Percentiles rank a stretch among this genome's conserved stretches.
These are phyloP conservation scores for Bucorvus abyssinicus DNA, from an alignment of 2,797 vertebrate species.

Conservation along the genomic window DNA sequence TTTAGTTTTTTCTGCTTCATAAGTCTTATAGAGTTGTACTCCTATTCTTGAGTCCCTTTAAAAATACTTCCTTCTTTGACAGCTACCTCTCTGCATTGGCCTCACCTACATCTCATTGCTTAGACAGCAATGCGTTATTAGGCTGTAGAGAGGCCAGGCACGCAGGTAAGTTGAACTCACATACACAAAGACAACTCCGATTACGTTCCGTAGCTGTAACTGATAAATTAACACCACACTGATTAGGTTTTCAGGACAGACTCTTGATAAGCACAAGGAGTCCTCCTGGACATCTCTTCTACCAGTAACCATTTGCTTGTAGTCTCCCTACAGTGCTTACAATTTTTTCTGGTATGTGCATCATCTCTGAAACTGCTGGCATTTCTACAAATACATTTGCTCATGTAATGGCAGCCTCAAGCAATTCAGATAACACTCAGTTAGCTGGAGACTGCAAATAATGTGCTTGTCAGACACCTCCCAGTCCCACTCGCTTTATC, in stretches of 20 bases:
- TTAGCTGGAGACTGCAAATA: constrained; percentile 45
- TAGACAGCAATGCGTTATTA: background rate
- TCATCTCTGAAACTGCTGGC: background rate
- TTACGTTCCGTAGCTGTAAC: background rate
- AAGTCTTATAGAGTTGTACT: background rate
- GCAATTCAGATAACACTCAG: constrained; percentile 20
- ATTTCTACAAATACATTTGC: constrained; percentile 31
- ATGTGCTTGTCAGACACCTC: constrained; percentile 25
- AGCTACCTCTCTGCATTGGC: background rate
- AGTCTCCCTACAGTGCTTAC: background rate
- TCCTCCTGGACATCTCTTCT: background rate
- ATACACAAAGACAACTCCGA: background rate
- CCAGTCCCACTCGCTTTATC: background rate
- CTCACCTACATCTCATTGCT: background rate
- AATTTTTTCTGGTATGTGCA: background rate
- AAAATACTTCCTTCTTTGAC: background rate
- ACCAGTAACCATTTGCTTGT: background rate
- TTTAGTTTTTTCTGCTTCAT: background rate
- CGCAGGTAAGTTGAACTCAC: background rate
- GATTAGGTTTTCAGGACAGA: background rate
- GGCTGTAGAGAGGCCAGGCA: background rate
- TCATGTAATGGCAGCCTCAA: background rate
- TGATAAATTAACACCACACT: background rate
- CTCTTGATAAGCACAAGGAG: background rate
- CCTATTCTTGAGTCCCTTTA: background rate